Evolutionary conservation across 2,888 invertebrate species (phyloP), one percentile per base, ranked within the genome.

Genomic region (Drosophila melanosoma): DNA sequence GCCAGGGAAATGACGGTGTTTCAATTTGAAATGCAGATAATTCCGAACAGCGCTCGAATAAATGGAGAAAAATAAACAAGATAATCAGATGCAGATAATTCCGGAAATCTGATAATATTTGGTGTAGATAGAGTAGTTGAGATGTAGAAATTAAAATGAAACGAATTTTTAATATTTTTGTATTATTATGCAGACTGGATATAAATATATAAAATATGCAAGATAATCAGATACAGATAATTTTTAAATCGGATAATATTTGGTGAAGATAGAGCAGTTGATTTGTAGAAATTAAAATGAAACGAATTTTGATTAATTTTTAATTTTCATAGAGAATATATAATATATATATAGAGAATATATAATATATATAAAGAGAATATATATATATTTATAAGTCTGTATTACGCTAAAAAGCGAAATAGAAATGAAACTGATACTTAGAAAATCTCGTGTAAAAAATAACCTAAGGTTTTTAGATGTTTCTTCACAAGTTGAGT

Each of bases 101-200:
- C 2, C 40, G 1, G 8, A 45, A 7, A 23, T 45, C 8, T 0
- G 12, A 45, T 8, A 4, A 8, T 20, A 8, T 17, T 17, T 17
- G 3, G 38, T 0, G 2, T 1, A 45, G 12, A 12, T 20, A 1
- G 12, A 15, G 20, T 20, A 15, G 20, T 7, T 15, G 3, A 20
- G 20, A 3, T 20, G 3, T 3, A 17, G n/a, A n/a, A 15, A 15
- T 35, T 35, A 36, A 36, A 35, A 36, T 3, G 3, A 36, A 35
- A 36, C 38, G 1, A 17, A n/a, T 40, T n/a, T 40, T 40, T 10
- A 40, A n/a, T n/a, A 42, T 42, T 11, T 29, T 29, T 29, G 4
- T 0, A 29, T 29, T 29, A 6, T 42, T 0, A n/a, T 11, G 40
- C n/a, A n/a, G 0, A n/a, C 0, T 8, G 1, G 3, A 38, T 3